Base-by-base conservation (phyloP, 2,888 invertebrate genomes). In the Gymnoscelis rufifasciata region DNA sequence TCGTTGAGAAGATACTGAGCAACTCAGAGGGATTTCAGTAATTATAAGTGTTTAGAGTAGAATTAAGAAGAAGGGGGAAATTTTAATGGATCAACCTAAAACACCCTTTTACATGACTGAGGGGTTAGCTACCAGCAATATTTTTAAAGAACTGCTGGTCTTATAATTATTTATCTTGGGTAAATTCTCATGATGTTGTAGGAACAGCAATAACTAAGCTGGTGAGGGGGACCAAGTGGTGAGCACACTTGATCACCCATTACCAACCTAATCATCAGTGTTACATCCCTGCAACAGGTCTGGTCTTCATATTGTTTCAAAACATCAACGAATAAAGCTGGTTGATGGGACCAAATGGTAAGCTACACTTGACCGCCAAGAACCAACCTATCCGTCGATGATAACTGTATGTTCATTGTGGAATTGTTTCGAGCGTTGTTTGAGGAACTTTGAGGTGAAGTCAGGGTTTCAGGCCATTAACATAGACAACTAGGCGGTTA, bases 231-330 rank as follows among this genome's bases (percentile, higher is more conserved):
- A 38, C 7, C 38, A 28, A 27, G 28, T 14, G 10, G 28, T 35
- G 14, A 13, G n/a, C 10, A 38, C 28, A 28, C 28, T 29, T 39
- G 28, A 11, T n/a, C 33, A 5, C 41, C 41, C 4, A 33, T 7
- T 31, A 41, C 33, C 41, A 41, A 14, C 26, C 15, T 14, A 15
- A 3, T 33, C 33, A 27, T 14, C 11, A 13, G 33, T 37, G 40
- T 43, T 11, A 30, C 10, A 7, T 19, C 10, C 15, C 15, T 19
- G n/a, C 3, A 15, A 8, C 4, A 15, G 15, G 5, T 15, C 14
- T n/a, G 3, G 19, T 35, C 35, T 38, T 38, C 11, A 19, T 38
- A 7, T 15, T 29, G n/a, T 12, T 10, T 29, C 15, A 12, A 3
- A 38, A 31, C 33, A 33, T 24, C 12, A 10, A 24, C 11, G 7